These are phyloP conservation scores for Hylaea fasciaria DNA, from an alignment of 2,888 invertebrate species.

Conservation along the genomic window DNA sequence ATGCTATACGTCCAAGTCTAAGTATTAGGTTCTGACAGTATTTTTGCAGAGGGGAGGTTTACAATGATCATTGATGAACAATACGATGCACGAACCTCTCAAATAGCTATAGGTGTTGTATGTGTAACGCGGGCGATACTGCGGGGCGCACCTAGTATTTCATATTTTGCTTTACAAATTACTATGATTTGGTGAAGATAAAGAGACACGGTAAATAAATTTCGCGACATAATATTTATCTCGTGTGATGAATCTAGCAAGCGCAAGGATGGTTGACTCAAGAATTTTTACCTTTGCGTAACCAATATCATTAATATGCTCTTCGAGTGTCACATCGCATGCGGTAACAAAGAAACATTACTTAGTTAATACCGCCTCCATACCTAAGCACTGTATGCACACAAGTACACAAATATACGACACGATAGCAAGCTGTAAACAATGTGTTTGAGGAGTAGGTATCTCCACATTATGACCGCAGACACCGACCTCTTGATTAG, in stretches of 20 bases:
- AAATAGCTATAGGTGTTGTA: too few relatives aligned
- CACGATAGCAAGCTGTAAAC: slow-evolving; percentile 32
- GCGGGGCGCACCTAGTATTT: too few relatives aligned
- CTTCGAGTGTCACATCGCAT: slow-evolving; percentile 52
- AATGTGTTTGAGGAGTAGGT: slow-evolving; percentile 38
- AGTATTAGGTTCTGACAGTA: too few relatives aligned
- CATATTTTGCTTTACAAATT: too few relatives aligned
- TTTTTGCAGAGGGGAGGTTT: too few relatives aligned
- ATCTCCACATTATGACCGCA: slow-evolving; percentile 36
- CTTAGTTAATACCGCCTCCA: slow-evolving; percentile 37
- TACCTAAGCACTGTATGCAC: slow-evolving; percentile 23
- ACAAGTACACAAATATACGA: slow-evolving; percentile 25
- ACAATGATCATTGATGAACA: too few relatives aligned
- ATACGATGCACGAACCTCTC: too few relatives aligned
- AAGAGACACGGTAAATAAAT: too few relatives aligned
- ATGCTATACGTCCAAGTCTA: too few relatives aligned
- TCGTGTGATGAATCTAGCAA: slow-evolving; percentile 4
- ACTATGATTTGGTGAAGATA: too few relatives aligned
- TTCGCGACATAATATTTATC: background rate
- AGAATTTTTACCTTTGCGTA: slow-evolving; percentile 53
- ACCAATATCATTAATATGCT: slow-evolving; percentile 62
- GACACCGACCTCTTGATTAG: slow-evolving; percentile 54
- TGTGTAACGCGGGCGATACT: too few relatives aligned
- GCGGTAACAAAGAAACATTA: slow-evolving; percentile 55
- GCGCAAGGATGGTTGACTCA: slow-evolving; percentile 50